Conservation (phyloP, 2,888 invertebrate genomes). For the Netelia fuscicornis region DNA sequence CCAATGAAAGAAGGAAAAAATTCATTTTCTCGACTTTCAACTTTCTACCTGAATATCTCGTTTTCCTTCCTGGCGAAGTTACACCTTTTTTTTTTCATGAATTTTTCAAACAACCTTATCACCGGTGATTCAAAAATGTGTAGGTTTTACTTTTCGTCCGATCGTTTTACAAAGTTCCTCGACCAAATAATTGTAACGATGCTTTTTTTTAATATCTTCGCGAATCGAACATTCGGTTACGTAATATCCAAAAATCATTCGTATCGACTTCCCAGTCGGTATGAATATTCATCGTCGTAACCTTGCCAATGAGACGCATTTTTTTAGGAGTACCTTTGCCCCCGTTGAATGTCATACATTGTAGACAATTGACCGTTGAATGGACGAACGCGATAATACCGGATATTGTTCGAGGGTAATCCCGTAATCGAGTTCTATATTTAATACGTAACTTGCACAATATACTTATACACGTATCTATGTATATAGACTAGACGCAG, state of each 20-base stretch:
- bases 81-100: too few relatives aligned
- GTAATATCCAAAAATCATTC: background rate
- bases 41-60: too few relatives aligned
- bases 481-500: background rate
- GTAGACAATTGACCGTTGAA: background rate
- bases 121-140: too few relatives aligned
- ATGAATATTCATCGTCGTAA: constrained; percentile 14
- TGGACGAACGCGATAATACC: constrained; percentile 18
- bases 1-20: too few relatives aligned
- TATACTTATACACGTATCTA: background rate
- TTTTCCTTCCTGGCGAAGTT: too few relatives aligned
- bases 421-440: constrained; percentile 31
- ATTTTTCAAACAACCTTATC: too few relatives aligned
- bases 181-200: too few relatives aligned
- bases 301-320: background rate
- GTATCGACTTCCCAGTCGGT: background rate
- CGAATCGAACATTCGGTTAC: too few relatives aligned
- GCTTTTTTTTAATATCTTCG: too few relatives aligned
- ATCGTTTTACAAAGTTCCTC: too few relatives aligned
- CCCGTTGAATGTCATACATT: background rate
- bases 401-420: constrained; percentile 15
- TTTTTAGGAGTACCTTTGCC: background rate
- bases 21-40: too few relatives aligned
- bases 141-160: too few relatives aligned
- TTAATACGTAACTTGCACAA: constrained; percentile 12